Conservation (phyloP, 2,888 invertebrate genomes). For the Tolmerus cingulatus region DNA sequence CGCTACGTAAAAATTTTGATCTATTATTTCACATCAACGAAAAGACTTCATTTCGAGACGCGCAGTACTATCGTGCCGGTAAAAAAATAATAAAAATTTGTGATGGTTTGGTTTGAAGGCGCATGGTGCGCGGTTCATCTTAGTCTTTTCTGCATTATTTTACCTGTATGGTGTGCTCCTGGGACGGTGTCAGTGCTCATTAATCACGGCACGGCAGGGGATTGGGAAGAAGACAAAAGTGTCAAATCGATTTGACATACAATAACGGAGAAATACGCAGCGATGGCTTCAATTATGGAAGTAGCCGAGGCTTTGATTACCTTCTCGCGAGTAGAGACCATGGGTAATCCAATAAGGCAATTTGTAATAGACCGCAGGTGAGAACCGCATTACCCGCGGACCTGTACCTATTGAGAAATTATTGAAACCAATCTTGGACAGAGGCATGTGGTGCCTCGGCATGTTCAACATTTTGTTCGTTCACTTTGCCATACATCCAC, state of each 20-base stretch:
- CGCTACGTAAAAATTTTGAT: conserved; percentile 15
- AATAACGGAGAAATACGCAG: conserved; percentile 20
- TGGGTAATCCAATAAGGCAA: conserved; percentile 35
- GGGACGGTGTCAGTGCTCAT: conserved; percentile 20
- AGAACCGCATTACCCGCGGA: conserved; percentile 9
- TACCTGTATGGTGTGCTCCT: conserved; percentile 7
- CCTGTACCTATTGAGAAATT: conserved; percentile 10
- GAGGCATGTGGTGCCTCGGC: not conserved
- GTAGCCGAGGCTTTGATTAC: conserved; percentile 29
- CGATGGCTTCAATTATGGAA: conserved; percentile 26
- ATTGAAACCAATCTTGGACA: conserved; percentile 5
- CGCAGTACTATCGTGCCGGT: not conserved
- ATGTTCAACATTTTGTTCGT: not conserved
- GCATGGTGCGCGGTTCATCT: not conserved
- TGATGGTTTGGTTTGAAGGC: not conserved
- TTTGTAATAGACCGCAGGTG: conserved; percentile 40
- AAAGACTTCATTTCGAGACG: conserved; percentile 21
- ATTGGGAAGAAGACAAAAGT: conserved; percentile 43
- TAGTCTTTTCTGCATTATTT: not conserved
- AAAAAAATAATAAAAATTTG: not conserved
- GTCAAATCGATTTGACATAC: conserved; percentile 45
- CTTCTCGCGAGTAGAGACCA: not conserved
- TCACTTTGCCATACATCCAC: not conserved
- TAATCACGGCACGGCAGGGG: conserved; percentile 41
- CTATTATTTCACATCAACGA: conserved; percentile 36